Evolutionary conservation across 2,113 vertebrate species (phyloP).

Genomic region (Gobiocypris rarus): DNA sequence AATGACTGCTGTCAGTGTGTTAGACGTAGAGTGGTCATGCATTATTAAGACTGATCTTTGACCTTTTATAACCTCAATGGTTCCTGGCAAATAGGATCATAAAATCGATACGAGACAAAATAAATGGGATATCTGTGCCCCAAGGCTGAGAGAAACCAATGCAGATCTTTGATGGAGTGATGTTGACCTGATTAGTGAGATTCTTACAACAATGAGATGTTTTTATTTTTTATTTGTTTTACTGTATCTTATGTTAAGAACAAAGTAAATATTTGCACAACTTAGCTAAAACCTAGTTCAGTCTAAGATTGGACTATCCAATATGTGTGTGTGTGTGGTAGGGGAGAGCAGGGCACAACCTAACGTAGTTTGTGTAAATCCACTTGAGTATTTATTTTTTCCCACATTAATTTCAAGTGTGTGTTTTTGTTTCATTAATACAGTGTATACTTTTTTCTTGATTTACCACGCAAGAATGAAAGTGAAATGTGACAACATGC

Average conservation of each 20-base stretch:
- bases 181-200: background rate
- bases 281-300: background rate
- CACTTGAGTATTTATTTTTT: too few relatives aligned
- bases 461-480: too few relatives aligned
- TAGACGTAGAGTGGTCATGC: background rate
- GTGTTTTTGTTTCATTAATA: too few relatives aligned
- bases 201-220: too few relatives aligned
- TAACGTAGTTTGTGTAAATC: too few relatives aligned
- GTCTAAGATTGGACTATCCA: too few relatives aligned
- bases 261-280: background rate
- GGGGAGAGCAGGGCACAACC: too few relatives aligned
- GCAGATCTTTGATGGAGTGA: background rate
- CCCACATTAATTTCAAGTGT: too few relatives aligned
- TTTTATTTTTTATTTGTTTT: background rate
- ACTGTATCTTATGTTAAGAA: background rate
- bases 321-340: background rate
- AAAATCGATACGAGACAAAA: background rate
- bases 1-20: slow-evolving; percentile 6
- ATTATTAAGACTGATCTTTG: slow-evolving; percentile 22
- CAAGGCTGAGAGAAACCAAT: background rate
- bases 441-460: too few relatives aligned
- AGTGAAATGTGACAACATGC: too few relatives aligned
- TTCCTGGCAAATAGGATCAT: slow-evolving; percentile 6
- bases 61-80: slow-evolving; percentile 14
- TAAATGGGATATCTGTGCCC: background rate